phyloP scores from a whole-genome alignment of 2,113 vertebrate genomes.

The Grammomys dolichurus region DNA sequence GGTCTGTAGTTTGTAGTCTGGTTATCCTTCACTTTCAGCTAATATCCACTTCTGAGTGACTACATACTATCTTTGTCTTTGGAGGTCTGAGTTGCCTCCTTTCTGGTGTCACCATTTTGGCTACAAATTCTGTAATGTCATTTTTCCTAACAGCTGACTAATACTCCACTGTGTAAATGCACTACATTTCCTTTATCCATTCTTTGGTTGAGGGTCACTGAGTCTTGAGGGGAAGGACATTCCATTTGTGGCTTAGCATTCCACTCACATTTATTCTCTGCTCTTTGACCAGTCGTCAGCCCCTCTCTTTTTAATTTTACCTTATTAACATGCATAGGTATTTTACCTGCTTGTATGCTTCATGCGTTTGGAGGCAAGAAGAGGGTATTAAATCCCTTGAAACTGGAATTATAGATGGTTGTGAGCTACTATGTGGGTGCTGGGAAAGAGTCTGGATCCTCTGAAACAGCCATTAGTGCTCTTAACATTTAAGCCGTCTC shows the following conservation, averaged over 20 bases:
- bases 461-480: too few species aligned
- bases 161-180: neutral
- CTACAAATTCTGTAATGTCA: neutral
- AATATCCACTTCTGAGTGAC: neutral
- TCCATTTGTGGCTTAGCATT: too few species aligned
- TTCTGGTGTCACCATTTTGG: neutral
- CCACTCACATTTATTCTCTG: too few species aligned
- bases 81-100: neutral
- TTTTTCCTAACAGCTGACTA: neutral
- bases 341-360: neutral
- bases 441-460: neutral
- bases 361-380: neutral
- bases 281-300: too few species aligned
- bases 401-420: neutral
- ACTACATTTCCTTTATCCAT: neutral
- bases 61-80: neutral
- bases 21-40: neutral
- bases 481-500: too few species aligned
- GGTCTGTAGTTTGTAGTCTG: neutral
- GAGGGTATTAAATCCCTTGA: neutral
- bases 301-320: too few species aligned
- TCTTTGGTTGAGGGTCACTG: too few species aligned
- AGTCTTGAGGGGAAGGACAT: too few species aligned
- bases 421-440: neutral
- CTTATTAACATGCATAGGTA: too few species aligned